phyloP scores from a whole-genome alignment of 2,797 vertebrate species.

The Phrynocephalus vlangalii region DNA sequence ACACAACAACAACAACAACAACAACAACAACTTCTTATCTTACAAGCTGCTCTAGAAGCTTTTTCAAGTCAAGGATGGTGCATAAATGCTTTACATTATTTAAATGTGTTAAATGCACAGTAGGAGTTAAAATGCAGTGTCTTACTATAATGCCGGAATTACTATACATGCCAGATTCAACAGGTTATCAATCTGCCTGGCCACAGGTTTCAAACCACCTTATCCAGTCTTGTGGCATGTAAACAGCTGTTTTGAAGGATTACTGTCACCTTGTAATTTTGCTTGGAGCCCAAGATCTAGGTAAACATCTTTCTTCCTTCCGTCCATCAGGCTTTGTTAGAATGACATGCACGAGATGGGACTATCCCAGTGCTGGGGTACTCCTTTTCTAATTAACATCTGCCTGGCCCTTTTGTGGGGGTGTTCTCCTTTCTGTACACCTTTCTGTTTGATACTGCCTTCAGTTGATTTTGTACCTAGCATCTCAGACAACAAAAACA shows the following conservation, averaged over 20 bases:
- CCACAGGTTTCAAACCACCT: no score
- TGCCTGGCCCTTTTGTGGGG: background rate
- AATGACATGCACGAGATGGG: no score
- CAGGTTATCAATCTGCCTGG: background rate
- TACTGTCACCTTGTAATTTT: background rate
- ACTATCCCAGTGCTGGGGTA: background rate
- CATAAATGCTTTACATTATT: background rate
- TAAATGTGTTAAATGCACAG: slow-evolving; percentile 40
- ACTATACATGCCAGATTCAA: background rate
- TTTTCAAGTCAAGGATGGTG: background rate
- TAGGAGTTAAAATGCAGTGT: slow-evolving; percentile 23
- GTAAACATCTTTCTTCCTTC: background rate
- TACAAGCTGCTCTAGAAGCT: no score
- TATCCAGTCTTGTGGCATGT: no score
- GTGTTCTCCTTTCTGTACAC: background rate
- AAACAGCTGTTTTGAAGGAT: background rate
- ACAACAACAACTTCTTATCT: no score
- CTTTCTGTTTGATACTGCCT: background rate
- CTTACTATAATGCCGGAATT: background rate
- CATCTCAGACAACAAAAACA: background rate
- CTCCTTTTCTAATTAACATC: background rate
- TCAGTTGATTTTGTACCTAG: background rate
- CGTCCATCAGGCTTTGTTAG: no score
- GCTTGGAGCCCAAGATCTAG: background rate
- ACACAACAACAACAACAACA: no score